A percentile compares a stretch with the other conserved stretches of the same genome.
Evolutionary conservation across 2,888 invertebrate genomes (phyloP).

Genomic region (Linnaemya tessellans): DNA sequence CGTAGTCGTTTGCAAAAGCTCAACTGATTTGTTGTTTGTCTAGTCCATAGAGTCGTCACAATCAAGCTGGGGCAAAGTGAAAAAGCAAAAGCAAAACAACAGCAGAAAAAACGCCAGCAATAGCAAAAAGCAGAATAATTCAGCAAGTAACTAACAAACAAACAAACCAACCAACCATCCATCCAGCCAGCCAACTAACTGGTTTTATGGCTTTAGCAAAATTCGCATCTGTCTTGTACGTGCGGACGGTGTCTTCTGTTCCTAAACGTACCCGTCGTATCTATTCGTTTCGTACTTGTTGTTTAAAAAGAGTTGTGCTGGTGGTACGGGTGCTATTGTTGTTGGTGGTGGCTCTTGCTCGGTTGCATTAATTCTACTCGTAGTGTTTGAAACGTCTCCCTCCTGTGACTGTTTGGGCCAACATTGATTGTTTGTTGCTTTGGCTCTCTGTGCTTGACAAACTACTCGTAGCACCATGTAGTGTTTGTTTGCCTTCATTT

Average conservation of each 20-base stretch:
- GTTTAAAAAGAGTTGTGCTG: constrained; percentile 26
- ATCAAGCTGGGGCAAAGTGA: constrained; percentile 50
- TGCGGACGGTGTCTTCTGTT: constrained; percentile 23
- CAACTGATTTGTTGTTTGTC: constrained; percentile 77
- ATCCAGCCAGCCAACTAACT: constrained; percentile 62
- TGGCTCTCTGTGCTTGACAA: constrained; percentile 41
- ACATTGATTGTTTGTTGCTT: constrained; percentile 19
- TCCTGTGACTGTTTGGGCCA: constrained; percentile 9
- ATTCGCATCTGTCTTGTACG: constrained; percentile 70
- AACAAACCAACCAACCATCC: constrained; percentile 48
- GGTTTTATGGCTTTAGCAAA: constrained; percentile 68
- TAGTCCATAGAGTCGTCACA: constrained; percentile 62
- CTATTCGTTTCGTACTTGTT: constrained; percentile 46
- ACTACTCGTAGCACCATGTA: constrained; percentile 11
- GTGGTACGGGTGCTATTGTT: constrained; percentile 13
- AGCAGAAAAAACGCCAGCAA: neutral
- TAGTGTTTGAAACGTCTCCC: constrained; percentile 34
- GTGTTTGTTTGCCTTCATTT: constrained; percentile 39
- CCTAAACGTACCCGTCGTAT: constrained; percentile 22
- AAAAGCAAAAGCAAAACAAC: constrained; percentile 41
- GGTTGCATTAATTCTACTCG: constrained; percentile 27
- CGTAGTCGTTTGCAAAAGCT: constrained; percentile 80
- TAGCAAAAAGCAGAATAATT: constrained; percentile 45
- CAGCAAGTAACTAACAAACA: constrained; percentile 42
- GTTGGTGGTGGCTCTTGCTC: constrained; percentile 36